Base-by-base conservation (phyloP, 2,113 vertebrate genomes). In the Gambusia affinis region DNA sequence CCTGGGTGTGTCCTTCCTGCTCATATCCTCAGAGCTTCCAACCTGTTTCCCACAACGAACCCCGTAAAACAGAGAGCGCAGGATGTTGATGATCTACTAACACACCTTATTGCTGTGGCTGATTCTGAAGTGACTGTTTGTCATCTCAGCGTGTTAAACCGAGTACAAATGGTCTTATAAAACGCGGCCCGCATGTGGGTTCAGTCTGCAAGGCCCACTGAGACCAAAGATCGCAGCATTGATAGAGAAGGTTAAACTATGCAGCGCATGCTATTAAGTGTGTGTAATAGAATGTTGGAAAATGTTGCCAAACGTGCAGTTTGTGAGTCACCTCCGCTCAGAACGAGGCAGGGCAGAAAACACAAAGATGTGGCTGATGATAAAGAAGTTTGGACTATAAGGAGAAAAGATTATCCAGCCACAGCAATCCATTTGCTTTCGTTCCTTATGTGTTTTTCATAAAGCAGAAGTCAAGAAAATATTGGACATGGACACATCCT, bases 1-100 rank as follows among this genome's bases (percentile, higher is more conserved):
- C 39, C 66, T 67, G 69, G 65, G 72, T 70, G 47, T 78, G 61
- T 64, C 61, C 72, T 76, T 65, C 66, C 67, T 70, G 39, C 33
- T 76, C 64, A 28, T 37, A 35, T 37, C 54, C 35, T 29, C 68
- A n/a, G 2, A 28, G 35, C 63, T 67, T 54, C 37, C 61, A 80
- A 69, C 78, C 24, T 35, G 73, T 57, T 81, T 54, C 39, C 35
- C 28, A 15, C 28, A 5, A 0, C 8, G 0, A 70, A 24, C 33
- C 2, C 57, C 12, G 1, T 7, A 5, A 28, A 29, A 39, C 39
- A 19, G 61, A 57, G 7, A 15, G 5, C 39, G 15, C 33, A 11
- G 22, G 22, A 27, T n/a, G 54, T 19, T 24, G 65, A 29, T 47
- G n/a, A 14, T 15, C 54, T 4, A n/a, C 19, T 51, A 1, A 31